These are phyloP conservation scores for Allygus modestus DNA, from an alignment of 2,888 invertebrate genomes.

Conservation along the genomic window DNA sequence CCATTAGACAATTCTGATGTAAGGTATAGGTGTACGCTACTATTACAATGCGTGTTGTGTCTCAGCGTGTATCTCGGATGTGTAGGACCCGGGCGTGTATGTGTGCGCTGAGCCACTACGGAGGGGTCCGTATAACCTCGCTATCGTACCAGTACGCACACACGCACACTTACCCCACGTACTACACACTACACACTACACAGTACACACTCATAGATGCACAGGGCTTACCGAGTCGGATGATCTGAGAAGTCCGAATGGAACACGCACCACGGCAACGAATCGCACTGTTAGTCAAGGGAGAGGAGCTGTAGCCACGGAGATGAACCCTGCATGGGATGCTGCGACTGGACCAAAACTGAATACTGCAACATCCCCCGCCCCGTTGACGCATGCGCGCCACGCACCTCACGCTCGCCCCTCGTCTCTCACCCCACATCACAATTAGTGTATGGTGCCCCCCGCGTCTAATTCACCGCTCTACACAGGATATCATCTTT, in stretches of 20 bases:
- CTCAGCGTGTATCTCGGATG: too few species aligned
- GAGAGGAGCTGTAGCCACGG: not conserved
- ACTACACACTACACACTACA: too few species aligned
- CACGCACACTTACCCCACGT: too few species aligned
- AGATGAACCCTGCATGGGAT: not conserved
- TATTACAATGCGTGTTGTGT: too few species aligned
- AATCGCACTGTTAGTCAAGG: not conserved
- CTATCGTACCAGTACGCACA: too few species aligned
- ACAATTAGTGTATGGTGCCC: conserved; percentile 26
- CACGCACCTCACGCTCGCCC: not conserved
- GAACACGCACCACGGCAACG: not conserved
- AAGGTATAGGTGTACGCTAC: too few species aligned
- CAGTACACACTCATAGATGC: too few species aligned
- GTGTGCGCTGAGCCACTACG: not conserved
- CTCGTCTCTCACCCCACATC: not conserved
- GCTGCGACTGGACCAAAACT: conserved; percentile 26
- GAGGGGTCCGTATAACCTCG: too few species aligned
- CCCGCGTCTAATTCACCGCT: conserved; percentile 29
- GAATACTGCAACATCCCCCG: conserved; percentile 30
- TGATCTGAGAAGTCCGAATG: not conserved
- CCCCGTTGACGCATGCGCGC: not conserved
- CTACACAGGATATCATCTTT: conserved; percentile 32
- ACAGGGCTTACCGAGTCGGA: not conserved
- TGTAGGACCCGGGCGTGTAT: too few species aligned
- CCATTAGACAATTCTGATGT: too few species aligned